Evolutionary conservation across 2,113 vertebrate genomes (phyloP).

Genomic region (Saguinus midas): DNA sequence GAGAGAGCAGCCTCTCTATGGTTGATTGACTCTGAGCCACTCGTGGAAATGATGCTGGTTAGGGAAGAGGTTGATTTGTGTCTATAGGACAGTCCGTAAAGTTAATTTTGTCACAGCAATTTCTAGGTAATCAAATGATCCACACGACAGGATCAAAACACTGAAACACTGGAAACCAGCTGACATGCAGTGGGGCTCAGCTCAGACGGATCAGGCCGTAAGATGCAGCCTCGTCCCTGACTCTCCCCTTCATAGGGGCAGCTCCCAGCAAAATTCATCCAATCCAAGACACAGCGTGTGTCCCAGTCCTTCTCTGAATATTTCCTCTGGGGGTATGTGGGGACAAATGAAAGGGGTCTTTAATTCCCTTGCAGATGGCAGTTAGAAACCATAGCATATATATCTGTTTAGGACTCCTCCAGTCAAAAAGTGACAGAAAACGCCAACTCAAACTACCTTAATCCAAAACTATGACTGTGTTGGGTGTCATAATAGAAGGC

Average conservation of each 20-base stretch:
- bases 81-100: not conserved
- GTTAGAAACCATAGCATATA: not conserved
- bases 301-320: not conserved
- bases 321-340: not conserved
- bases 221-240: too few species aligned
- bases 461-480: not conserved
- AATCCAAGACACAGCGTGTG: too few species aligned
- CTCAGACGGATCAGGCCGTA: not conserved
- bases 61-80: not conserved
- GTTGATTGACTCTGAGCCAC: not conserved
- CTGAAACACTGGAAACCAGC: too few species aligned
- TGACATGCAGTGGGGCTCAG: not conserved
- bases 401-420: not conserved
- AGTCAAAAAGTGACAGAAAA: not conserved
- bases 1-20: not conserved
- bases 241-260: not conserved
- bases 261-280: not conserved
- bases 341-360: not conserved
- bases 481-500: not conserved
- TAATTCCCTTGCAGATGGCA: not conserved
- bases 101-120: not conserved
- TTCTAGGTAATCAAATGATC: not conserved
- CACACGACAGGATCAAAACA: not conserved
- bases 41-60: not conserved
- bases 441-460: not conserved